Conservation (phyloP, 2,888 invertebrate genomes). For the Lasioglossum calceatum region DNA sequence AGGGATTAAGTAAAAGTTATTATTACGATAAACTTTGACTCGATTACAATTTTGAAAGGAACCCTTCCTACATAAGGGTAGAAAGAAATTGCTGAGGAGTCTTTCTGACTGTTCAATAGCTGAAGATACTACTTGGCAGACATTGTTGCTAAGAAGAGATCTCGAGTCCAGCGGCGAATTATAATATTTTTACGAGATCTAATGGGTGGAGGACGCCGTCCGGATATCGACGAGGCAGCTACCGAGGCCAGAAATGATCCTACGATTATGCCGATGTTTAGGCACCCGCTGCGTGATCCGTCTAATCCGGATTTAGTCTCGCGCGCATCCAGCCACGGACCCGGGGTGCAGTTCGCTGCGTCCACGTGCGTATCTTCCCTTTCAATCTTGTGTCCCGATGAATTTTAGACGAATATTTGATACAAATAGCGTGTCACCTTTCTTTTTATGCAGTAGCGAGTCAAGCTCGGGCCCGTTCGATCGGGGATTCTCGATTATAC, state of each 20-base stretch:
- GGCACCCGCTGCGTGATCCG: conserved; percentile 76
- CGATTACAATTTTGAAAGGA: not conserved
- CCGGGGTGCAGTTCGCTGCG: conserved; percentile 51
- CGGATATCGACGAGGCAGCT: conserved; percentile 51
- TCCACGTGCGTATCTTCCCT: conserved; percentile 57
- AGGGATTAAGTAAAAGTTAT: no score
- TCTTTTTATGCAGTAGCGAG: not conserved
- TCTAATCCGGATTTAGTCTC: conserved; percentile 72
- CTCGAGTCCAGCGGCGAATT: conserved; percentile 47
- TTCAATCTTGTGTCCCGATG: conserved; percentile 26
- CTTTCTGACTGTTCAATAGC: not conserved
- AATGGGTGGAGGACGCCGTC: conserved; percentile 56
- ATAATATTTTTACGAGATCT: conserved; percentile 63
- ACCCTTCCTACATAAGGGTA: not conserved
- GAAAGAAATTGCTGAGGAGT: not conserved
- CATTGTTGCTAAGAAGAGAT: not conserved
- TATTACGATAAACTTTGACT: not conserved
- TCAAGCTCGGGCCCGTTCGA: not conserved
- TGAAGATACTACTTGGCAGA: not conserved
- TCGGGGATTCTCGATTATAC: not conserved
- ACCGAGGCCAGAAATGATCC: conserved; percentile 39
- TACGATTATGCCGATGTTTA: conserved; percentile 74
- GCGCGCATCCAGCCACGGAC: conserved; percentile 38
- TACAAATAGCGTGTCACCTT: conserved; percentile 18
- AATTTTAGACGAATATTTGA: conserved; percentile 36